Conservation (phyloP, 2,797 vertebrate species). For the Buphagus erythrorhynchus region DNA sequence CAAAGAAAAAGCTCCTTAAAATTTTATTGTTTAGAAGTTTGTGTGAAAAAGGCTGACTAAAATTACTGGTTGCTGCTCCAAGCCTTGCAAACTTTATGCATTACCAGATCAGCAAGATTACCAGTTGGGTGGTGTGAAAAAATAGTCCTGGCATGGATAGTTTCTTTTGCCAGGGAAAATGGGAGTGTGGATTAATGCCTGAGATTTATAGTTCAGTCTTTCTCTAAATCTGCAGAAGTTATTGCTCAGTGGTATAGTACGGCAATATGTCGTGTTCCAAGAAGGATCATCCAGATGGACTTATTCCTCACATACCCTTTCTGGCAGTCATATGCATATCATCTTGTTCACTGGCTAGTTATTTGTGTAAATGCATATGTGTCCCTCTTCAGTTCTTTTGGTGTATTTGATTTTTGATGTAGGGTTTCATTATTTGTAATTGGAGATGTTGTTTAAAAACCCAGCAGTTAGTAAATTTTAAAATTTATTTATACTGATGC, state of each 20-base stretch:
- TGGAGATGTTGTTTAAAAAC: not conserved
- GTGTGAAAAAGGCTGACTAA: not conserved
- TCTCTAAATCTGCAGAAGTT: slow-evolving; percentile 30
- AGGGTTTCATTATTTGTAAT: not conserved
- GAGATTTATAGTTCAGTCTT: slow-evolving; percentile 23
- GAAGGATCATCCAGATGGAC: slow-evolving; percentile 25
- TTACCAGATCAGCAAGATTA: slow-evolving; percentile 14
- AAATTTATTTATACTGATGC: not conserved
- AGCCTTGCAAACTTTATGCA: not conserved
- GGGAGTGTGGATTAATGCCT: not conserved
- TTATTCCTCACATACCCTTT: not conserved
- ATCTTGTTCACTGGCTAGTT: not conserved
- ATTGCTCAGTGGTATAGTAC: not conserved
- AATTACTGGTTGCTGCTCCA: not conserved
- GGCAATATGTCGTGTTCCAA: slow-evolving; percentile 11
- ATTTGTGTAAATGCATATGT: not conserved
- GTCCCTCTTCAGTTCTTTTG: not conserved
- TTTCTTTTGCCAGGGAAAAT: slow-evolving; percentile 1
- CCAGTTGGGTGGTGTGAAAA: not conserved
- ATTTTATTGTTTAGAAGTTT: slow-evolving; percentile 14
- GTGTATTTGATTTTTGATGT: not conserved
- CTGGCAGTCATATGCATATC: not conserved
- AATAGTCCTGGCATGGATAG: not conserved
- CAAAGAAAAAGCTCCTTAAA: slow-evolving; percentile 32
- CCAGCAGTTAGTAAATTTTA: not conserved